A percentile compares a stretch with the other conserved stretches of the same genome.
Evolutionary conservation across 1,140 invertebrate genomes (phyloP).

Genomic region (Sitophilus oryzae): DNA sequence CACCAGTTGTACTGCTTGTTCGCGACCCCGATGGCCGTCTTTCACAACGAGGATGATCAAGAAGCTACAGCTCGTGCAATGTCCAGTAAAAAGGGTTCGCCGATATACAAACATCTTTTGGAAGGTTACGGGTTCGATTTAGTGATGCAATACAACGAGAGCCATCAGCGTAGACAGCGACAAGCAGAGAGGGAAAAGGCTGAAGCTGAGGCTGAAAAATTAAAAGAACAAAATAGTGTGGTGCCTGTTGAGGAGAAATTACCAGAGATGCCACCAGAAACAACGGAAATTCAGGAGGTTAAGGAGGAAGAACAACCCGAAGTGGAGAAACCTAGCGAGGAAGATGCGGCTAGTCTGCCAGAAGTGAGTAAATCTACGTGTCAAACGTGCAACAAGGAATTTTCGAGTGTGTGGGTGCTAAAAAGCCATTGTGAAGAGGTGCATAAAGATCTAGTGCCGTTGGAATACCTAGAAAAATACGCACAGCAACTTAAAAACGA

Average conservation of each 20-base stretch:
- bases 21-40: constrained; percentile 56
- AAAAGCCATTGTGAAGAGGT: constrained; percentile 95
- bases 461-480: constrained; percentile 85
- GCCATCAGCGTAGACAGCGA: constrained; percentile 64
- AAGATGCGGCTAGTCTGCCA: constrained; percentile 52
- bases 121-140: constrained; percentile 93
- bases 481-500: constrained; percentile 83
- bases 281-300: constrained; percentile 44
- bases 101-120: constrained; percentile 84
- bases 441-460: constrained; percentile 83
- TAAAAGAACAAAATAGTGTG: constrained; percentile 39
- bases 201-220: constrained; percentile 25
- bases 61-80: constrained; percentile 33
- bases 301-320: constrained; percentile 43
- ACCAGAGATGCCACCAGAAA: constrained; percentile 48
- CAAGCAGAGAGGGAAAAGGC: constrained; percentile 42
- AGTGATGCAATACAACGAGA: constrained; percentile 95
- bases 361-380: constrained; percentile 77
- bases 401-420: constrained; percentile 91
- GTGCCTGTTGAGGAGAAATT: constrained; percentile 46
- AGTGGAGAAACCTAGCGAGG: constrained; percentile 51
- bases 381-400: constrained; percentile 85
- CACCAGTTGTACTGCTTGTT: constrained; percentile 79
- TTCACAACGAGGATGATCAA: constrained; percentile 50
- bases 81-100: constrained; percentile 62